Evolutionary conservation across 2,113 vertebrate genomes (phyloP), one percentile per base, ranked within the genome.

Genomic region (Calidris pugnax): DNA sequence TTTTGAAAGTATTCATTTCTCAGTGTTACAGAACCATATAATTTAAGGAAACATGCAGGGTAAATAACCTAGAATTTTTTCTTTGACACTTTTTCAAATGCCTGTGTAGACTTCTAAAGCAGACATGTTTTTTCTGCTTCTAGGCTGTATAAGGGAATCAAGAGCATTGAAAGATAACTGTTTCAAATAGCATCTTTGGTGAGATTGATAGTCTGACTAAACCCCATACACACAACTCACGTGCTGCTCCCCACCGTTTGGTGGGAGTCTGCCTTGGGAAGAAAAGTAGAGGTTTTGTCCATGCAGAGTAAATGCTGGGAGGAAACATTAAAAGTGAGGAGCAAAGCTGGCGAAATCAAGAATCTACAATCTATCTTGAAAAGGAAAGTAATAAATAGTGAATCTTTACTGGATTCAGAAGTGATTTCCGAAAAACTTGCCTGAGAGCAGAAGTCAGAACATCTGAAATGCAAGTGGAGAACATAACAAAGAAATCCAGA

Each of bases 1-100:
- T 5, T 75, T 87, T 68, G 48, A 94, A 94, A 93, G 72, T 48
- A 68, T 78, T 82, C 20, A 57, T 69, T 91, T 85, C 56, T 51
- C 41, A 71, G 23, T n/a, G 39, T 64, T 73, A 43, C 53, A 75
- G 47, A 80, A 45, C 10, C 56, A 19, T 68, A 89, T 87, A 90
- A 75, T 26, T 75, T 48, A 35, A 92, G 62, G 43, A 71, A 90
- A 27, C 27, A 64, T 24, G 45, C 18, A 56, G 23, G 19, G 11
- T 56, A 81, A 94, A 90, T 57, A 60, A 94, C 9, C 1, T 45
- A 24, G 18, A 41, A 13, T 32, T 59, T 73, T 77, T 86, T 63
- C 45, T 84, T 77, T 62, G 15, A 78, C 35, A 50, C 20, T 71
- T 91, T 71, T 66, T 71, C 56, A 72, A 60, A 11, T 50, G 41